Conservation (phyloP, 2,888 invertebrate genomes). For the Morpho helenor region DNA sequence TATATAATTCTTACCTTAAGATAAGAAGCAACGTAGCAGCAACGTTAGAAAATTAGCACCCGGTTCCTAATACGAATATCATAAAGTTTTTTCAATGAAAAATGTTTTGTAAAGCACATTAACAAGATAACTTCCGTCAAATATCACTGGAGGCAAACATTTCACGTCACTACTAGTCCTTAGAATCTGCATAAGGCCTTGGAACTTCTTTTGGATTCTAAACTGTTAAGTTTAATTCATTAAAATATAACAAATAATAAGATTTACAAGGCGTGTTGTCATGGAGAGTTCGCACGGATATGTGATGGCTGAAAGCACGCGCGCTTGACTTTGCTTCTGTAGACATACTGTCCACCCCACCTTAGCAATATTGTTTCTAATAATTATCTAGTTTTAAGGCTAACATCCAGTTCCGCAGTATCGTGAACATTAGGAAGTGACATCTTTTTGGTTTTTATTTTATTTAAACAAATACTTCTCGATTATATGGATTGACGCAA, state of each 20-base stretch:
- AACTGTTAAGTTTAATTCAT: slow-evolving; percentile 7
- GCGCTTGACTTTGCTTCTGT: slow-evolving; percentile 51
- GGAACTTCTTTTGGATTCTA: not conserved
- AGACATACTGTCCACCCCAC: slow-evolving; percentile 46
- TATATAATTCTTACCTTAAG: slow-evolving; percentile 6
- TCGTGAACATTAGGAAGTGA: slow-evolving; percentile 19
- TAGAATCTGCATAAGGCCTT: slow-evolving; percentile 46
- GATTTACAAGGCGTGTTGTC: slow-evolving; percentile 42
- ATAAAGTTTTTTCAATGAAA: slow-evolving; percentile 25
- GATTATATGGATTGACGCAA: not conserved
- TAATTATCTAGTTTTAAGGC: slow-evolving; percentile 51
- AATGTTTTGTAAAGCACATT: slow-evolving; percentile 31
- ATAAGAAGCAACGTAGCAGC: not conserved
- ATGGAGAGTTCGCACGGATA: slow-evolving; percentile 39
- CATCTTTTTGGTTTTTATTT: slow-evolving; percentile 7
- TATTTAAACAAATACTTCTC: no score
- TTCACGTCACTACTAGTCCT: slow-evolving; percentile 56
- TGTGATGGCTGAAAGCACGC: slow-evolving; percentile 42
- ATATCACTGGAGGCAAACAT: slow-evolving; percentile 60
- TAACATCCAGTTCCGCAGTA: slow-evolving; percentile 28
- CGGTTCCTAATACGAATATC: slow-evolving; percentile 40
- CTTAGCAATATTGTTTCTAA: slow-evolving; percentile 51
- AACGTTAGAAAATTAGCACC: slow-evolving; percentile 28
- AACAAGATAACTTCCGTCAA: slow-evolving; percentile 55
- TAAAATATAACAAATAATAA: slow-evolving; percentile 1